phyloP scores from a whole-genome alignment of 2,113 vertebrate species.

The Clinocottus analis region DNA sequence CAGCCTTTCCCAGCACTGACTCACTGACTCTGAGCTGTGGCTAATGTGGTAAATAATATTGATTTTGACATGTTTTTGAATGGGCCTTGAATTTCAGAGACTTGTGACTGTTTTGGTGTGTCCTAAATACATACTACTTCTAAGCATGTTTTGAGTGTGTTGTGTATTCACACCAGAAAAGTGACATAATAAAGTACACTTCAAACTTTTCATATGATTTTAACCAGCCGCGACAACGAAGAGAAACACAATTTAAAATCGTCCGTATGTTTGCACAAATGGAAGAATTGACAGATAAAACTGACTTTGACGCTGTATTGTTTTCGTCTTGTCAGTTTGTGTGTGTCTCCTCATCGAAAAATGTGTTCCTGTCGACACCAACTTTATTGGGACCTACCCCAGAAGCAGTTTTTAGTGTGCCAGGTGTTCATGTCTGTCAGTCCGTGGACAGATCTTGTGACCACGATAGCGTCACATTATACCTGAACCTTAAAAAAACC shows the following conservation, averaged over 20 bases:
- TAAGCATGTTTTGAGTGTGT: not conserved
- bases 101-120: not conserved
- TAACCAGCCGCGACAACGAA: not conserved
- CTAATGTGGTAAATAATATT: conserved; percentile 11
- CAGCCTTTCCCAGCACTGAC: conserved; percentile 39
- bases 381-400: not conserved
- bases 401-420: not conserved
- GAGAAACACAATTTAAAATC: too few relatives aligned
- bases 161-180: not conserved
- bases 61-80: not conserved
- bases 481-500: not conserved
- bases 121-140: not conserved
- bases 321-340: too few relatives aligned
- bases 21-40: conserved; percentile 56
- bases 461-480: not conserved
- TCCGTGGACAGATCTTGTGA: not conserved
- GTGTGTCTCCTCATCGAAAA: not conserved
- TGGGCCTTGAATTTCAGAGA: not conserved
- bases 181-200: not conserved
- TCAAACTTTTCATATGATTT: not conserved
- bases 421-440: not conserved
- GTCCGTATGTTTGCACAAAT: too few relatives aligned
- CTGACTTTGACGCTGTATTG: too few relatives aligned
- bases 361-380: not conserved
- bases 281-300: too few relatives aligned